These are phyloP conservation scores for Chymomyza costata DNA, from an alignment of 1,140 invertebrate species.

Conservation along the genomic window DNA sequence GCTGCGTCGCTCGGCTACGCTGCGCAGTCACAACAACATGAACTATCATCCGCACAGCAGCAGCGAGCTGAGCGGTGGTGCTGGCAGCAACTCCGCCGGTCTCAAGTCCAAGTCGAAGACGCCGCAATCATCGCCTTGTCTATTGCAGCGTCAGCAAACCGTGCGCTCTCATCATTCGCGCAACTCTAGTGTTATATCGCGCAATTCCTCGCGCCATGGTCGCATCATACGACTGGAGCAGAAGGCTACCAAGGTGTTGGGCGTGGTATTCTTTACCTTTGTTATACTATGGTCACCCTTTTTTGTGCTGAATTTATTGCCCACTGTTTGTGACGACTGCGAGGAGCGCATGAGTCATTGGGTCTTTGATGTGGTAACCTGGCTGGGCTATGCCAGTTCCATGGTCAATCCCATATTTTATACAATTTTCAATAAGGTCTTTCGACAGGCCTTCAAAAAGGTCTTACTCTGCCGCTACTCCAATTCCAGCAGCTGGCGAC, in stretches of 20 bases:
- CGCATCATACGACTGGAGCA: conserved; percentile 89
- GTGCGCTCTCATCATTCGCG: conserved; percentile 81
- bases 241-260: conserved; percentile 95
- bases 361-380: conserved; percentile 90
- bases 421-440: conserved; percentile 96
- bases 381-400: conserved; percentile 94
- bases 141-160: conserved; percentile 74
- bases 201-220: conserved; percentile 87
- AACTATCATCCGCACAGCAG: conserved; percentile 40
- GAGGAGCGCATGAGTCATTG: conserved; percentile 83
- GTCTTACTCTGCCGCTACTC: conserved; percentile 88
- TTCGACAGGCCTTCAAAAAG: conserved; percentile 92
- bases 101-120: conserved; percentile 43
- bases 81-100: conserved; percentile 6
- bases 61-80: conserved; percentile 20
- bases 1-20: conserved; percentile 77
- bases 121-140: conserved; percentile 75
- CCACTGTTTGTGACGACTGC: conserved; percentile 85
- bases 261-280: conserved; percentile 95
- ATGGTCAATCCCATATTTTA: conserved; percentile 97
- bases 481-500: conserved; percentile 78
- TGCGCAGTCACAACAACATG: conserved; percentile 78
- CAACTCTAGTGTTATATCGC: conserved; percentile 86
- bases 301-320: conserved; percentile 91
- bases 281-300: conserved; percentile 96